phyloP scores from a whole-genome alignment of 1,140 invertebrate genomes.

The Meteorus sp. region DNA sequence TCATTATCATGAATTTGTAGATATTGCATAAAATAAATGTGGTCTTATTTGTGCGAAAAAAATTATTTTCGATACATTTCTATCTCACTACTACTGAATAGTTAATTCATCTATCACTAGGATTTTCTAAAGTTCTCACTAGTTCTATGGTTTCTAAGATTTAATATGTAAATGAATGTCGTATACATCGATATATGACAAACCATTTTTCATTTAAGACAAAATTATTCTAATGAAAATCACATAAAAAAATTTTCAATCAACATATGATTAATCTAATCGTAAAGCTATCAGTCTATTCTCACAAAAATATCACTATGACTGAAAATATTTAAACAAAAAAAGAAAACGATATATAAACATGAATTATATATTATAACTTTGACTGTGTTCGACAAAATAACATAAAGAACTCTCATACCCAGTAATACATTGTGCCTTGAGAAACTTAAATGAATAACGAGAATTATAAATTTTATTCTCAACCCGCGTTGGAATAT shows the following conservation, averaged over 20 bases:
- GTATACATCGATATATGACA: slow-evolving; percentile 23
- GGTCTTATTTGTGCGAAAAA: too few relatives aligned
- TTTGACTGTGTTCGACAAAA: too few relatives aligned
- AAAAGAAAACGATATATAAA: background rate
- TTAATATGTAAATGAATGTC: slow-evolving; percentile 45
- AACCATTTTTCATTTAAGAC: slow-evolving; percentile 24
- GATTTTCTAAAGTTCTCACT: slow-evolving; percentile 33
- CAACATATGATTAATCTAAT: slow-evolving; percentile 31
- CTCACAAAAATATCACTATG: slow-evolving; percentile 42
- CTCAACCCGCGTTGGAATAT: too few relatives aligned
- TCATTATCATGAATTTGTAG: too few relatives aligned
- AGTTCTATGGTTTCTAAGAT: slow-evolving; percentile 37
- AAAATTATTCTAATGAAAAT: slow-evolving; percentile 35
- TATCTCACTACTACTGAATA: background rate
- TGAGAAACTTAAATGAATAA: background rate
- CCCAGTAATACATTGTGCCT: too few relatives aligned
- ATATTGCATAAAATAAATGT: too few relatives aligned
- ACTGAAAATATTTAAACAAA: slow-evolving; percentile 30
- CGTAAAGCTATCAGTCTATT: slow-evolving; percentile 45
- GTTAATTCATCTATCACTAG: slow-evolving; percentile 22
- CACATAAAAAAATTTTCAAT: slow-evolving; percentile 34
- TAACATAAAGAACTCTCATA: too few relatives aligned
- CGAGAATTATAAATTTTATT: too few relatives aligned
- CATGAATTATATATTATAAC: too few relatives aligned
- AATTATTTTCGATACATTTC: background rate